Evolutionary conservation across 2,888 invertebrate species (phyloP), one percentile per base, ranked within the genome.

Genomic region (Drosophila monieri): DNA sequence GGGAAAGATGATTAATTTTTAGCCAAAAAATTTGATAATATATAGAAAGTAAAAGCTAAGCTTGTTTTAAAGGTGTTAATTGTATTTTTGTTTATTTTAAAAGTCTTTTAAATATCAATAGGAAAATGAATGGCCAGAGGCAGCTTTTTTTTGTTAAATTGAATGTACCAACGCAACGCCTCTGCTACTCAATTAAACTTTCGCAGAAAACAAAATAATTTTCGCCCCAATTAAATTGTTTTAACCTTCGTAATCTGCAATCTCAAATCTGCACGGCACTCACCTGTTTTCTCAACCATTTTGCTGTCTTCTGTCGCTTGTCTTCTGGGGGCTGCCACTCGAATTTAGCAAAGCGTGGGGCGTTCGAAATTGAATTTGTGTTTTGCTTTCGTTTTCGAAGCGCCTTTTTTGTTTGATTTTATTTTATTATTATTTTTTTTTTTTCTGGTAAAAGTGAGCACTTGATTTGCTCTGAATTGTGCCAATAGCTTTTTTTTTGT

Each of bases 221-320:
- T 35, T 48, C 69, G 48, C 56, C 56, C 66, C 46, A 32, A 48
- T 48, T 53, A 51, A 32, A 58, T 58, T 41, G 15, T 18, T 41
- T 18, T 69, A 67, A 58, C 70, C 71, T 70, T 69, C 51, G 56
- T 27, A 35, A 14, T 47, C 39, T 27, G 27, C 18, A 46, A 37
- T 58, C 51, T 51, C 25, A 47, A 48, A 52, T 25, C 43, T 32
- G 30, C 44, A 49, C 43, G 30, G 67, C 64, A 81, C 85, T 88
- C 80, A 85, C 85, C 85, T 85, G 85, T 85, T 77, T 85, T 85
- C 83, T 85, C 89, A 57, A 88, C 88, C 85, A 85, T 85, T 74
- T 88, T 80, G 74, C 66, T 56, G 73, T 61, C 48, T 73, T 54
- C 46, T 15, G 53, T 66, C 43, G 41, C 21, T 53, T 53, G 43